Base-by-base conservation (phyloP, 2,888 invertebrate genomes). In the Meta bourneti region DNA sequence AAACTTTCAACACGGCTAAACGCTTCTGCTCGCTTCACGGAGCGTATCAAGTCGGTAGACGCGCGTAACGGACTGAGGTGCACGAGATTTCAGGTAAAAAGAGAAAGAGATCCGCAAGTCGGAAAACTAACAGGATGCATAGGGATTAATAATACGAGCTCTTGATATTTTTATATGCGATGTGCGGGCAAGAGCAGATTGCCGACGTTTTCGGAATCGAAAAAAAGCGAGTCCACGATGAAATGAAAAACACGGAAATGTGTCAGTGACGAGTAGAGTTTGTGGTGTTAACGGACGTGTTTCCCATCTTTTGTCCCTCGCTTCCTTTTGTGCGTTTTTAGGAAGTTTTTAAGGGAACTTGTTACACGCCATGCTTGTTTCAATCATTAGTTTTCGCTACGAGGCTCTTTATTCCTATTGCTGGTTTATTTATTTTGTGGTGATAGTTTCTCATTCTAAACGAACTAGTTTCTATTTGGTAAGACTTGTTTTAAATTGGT, bases 151-250 rank as follows among this genome's bases (percentile, higher is more conserved):
- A 89, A 79, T 48, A 78, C 71, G 85, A 61, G 16, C 19, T 52
- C n/a, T 9, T 19, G 83, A 89, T 89, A 83, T 83, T 89, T 89
- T 80, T 89, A 78, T n/a, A n/a, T n/a, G n/a, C n/a, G n/a, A n/a
- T n/a, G 82, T 52, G 75, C 77, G 69, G 34, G 54, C 77, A 61
- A 77, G 82, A 82, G 89, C 9, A 49, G 71, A 20, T 52, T 49
- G 19, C 71, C 11, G 52, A n/a, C 6, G 49, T 61, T 88, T 54
- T 34, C 61, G 19, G 19, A 34, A 77, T 7, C 5, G 4, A 7
- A 49, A 51, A 74, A 78, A 77, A 49, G 8, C 11, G 69, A n/a
- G 11, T 75, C 11, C 75, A 69, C 54, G 61, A 74, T 81, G 54
- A 88, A 81, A 54, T 81, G 81, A 86, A 86, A 86, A 81, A 77